phyloP scores from a whole-genome alignment of 2,797 vertebrate genomes.

The Melanotaenia trifasciata region DNA sequence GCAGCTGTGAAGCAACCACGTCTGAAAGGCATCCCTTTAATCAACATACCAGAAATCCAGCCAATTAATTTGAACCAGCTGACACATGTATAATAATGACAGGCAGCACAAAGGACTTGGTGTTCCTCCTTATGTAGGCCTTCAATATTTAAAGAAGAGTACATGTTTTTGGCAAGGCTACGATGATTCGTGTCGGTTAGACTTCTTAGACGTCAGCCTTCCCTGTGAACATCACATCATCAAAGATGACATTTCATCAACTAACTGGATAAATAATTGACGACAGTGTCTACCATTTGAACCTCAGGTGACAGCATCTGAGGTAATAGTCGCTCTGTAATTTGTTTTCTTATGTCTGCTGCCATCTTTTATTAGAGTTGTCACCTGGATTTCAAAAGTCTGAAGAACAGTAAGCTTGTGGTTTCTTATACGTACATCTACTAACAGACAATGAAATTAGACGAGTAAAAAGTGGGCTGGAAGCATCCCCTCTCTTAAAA shows the following conservation, averaged over 20 bases:
- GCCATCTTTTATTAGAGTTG: slow-evolving; percentile 67
- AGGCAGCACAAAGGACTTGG: slow-evolving; percentile 69
- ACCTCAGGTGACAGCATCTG: slow-evolving; percentile 69
- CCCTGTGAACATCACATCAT: slow-evolving; percentile 70
- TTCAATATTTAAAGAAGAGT: slow-evolving; percentile 80
- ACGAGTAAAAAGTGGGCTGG: background rate
- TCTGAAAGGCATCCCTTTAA: slow-evolving; percentile 53
- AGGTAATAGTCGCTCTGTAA: slow-evolving; percentile 69
- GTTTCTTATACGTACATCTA: slow-evolving; percentile 5
- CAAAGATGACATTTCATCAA: slow-evolving; percentile 78
- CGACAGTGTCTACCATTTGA: slow-evolving; percentile 69
- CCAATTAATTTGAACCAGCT: slow-evolving; percentile 72
- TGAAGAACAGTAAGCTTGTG: slow-evolving; percentile 23
- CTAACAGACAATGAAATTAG: background rate
- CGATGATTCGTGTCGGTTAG: slow-evolving; percentile 63
- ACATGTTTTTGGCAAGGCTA: slow-evolving; percentile 65
- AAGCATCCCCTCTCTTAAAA: slow-evolving; percentile 3
- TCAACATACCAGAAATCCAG: slow-evolving; percentile 59
- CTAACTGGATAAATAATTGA: slow-evolving; percentile 79
- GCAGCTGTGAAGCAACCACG: slow-evolving; percentile 17
- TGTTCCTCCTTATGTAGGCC: slow-evolving; percentile 70
- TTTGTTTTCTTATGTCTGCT: slow-evolving; percentile 75
- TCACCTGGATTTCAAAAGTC: slow-evolving; percentile 50
- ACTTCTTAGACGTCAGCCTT: slow-evolving; percentile 69
- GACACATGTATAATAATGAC: slow-evolving; percentile 68